Conservation (phyloP, 2,888 invertebrate species). For the Athalia circularis region DNA sequence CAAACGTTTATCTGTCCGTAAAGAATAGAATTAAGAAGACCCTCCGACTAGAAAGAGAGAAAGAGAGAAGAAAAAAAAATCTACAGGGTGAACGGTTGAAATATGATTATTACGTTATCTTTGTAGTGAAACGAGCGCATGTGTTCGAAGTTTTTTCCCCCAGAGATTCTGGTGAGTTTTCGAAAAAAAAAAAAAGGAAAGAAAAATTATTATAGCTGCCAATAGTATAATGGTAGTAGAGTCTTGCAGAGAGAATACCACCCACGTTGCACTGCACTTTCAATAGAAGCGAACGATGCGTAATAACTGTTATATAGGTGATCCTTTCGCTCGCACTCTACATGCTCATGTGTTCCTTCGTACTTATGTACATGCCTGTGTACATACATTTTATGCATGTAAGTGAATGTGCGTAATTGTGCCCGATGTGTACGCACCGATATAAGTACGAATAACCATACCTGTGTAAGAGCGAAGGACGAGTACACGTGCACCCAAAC, state of each 20-base stretch:
- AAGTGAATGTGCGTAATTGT: background rate
- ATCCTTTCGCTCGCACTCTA: background rate
- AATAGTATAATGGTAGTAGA: background rate
- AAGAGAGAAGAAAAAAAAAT: no score
- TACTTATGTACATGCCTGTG: background rate
- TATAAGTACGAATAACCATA: background rate
- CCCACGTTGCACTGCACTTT: constrained; percentile 30
- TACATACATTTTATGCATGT: background rate
- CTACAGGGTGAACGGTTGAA: no score
- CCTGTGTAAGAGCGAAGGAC: background rate
- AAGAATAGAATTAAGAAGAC: no score
- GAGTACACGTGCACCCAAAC: constrained; percentile 12
- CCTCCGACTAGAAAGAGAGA: no score
- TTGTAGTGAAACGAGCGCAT: no score
- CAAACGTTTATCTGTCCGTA: no score
- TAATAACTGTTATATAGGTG: constrained; percentile 30
- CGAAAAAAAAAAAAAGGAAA: background rate
- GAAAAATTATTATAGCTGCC: background rate
- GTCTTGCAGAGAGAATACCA: constrained; percentile 25
- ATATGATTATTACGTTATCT: no score
- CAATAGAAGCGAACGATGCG: constrained; percentile 31
- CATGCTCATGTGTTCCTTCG: background rate
- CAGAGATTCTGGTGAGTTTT: no score
- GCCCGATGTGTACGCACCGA: background rate
- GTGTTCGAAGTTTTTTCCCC: no score